Evolutionary conservation across 1,140 invertebrate species (phyloP).

Genomic region (Eumaeus atala): DNA sequence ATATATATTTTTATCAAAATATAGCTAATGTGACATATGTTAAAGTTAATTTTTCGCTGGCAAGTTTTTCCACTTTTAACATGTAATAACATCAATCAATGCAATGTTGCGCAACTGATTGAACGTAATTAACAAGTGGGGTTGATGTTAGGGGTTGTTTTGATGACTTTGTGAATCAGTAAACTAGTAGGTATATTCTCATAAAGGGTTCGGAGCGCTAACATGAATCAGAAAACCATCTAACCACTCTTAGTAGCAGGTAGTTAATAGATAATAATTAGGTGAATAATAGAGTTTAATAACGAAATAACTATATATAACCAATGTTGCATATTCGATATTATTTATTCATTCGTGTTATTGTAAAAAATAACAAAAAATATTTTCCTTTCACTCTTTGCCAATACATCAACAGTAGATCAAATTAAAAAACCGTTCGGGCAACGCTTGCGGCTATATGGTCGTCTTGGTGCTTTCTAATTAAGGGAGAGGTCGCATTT

Average conservation of each 20-base stretch:
- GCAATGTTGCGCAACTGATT: constrained; percentile 52
- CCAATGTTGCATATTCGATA: no score
- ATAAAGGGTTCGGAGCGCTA: constrained; percentile 19
- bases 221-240: constrained; percentile 15
- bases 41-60: not conserved
- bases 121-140: constrained; percentile 71
- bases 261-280: no score
- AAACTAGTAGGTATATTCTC: constrained; percentile 19
- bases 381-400: constrained; percentile 10
- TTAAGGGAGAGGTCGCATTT: constrained; percentile 40
- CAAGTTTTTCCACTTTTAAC: constrained; percentile 1
- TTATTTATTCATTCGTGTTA: no score
- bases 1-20: no score
- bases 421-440: constrained; percentile 43
- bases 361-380: constrained; percentile 11
- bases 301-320: not conserved
- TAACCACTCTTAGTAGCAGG: not conserved
- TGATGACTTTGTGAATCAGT: no score
- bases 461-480: constrained; percentile 36
- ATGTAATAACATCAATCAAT: constrained; percentile 14
- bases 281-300: no score
- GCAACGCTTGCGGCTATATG: constrained; percentile 28
- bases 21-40: no score
- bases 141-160: no score
- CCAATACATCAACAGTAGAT: constrained; percentile 16